Percentiles rank a stretch among this genome's conserved stretches.
Conservation (phyloP, 2,797 vertebrate genomes). For the Luscinia luscinia region DNA sequence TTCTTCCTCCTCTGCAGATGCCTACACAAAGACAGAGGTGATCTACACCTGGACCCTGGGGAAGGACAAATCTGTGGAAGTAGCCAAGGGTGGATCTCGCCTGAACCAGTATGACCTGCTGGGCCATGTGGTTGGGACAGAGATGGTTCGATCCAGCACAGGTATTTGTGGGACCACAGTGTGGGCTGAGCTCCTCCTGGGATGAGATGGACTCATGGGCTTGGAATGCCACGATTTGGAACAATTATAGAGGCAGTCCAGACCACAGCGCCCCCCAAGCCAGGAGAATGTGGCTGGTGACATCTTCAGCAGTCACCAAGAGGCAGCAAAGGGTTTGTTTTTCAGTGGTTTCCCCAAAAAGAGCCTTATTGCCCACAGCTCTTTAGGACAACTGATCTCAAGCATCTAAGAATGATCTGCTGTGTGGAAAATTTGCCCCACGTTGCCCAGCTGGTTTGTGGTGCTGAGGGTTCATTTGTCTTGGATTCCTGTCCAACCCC, state of each 20-base stretch:
- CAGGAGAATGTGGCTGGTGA: neutral
- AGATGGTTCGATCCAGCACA: slow-evolving; percentile 98
- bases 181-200: neutral
- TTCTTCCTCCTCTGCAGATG: slow-evolving; percentile 81
- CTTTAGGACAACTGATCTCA: neutral
- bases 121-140: slow-evolving; percentile 93
- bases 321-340: neutral
- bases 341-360: neutral
- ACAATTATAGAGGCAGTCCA: neutral
- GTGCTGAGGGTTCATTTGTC: slow-evolving; percentile 21
- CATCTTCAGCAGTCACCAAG: neutral
- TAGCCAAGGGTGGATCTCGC: slow-evolving; percentile 93
- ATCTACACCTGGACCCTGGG: slow-evolving; percentile 96
- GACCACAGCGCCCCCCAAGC: neutral
- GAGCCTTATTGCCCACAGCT: neutral
- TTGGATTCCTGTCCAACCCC: slow-evolving; percentile 21
- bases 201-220: neutral
- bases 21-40: slow-evolving; percentile 97
- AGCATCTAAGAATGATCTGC: neutral
- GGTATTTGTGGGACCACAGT: slow-evolving; percentile 73
- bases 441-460: neutral
- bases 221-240: neutral
- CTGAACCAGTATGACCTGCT: slow-evolving; percentile 97
- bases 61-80: slow-evolving; percentile 91
- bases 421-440: neutral